Evolutionary conservation across 2,797 vertebrate genomes (phyloP), one percentile per base, ranked within the genome.

Genomic region (Anguilla obscura): DNA sequence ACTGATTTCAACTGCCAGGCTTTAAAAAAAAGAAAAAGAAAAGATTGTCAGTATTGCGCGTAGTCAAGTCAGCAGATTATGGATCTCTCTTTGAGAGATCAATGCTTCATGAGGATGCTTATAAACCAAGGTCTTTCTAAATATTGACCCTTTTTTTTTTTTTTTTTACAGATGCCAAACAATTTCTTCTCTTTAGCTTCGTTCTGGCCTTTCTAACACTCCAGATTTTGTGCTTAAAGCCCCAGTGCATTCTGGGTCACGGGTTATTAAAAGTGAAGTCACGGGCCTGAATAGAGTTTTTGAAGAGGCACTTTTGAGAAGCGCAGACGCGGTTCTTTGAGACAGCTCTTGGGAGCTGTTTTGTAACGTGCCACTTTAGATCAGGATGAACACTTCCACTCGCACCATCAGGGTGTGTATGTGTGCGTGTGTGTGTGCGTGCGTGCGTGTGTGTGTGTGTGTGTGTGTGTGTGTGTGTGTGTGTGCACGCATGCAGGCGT

Each of bases 351-450:
- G 76, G 76, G 18, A 80, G 48, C 24, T 48, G 36, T 48, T 80
- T 21, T 80, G 76, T 48, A 45, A 48, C 24, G 76, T 80, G 76
- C 76, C 76, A 80, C 76, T 45, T 82, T 82, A 50, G 79, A 82
- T 82, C 79, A 82, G 18, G 45, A 18, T 9, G 40, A 50, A 48
- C 45, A 21, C 40, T 24, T 50, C 21, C n/a, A 45, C 74, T 50
- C 50, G 50, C 45, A 50, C 40, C 45, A 82, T 33, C 27, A 14
- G 27, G 18, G 79, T 50, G 79, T 82, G 79, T 50, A 45, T 9
- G 79, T 50, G 33, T 24, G 76, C 40, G 76, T 74, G 30, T 40
- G 8, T 74, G 33, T 74, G 52, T 10, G 8, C 1, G 52, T 10
- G 52, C 0, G 9, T 1, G 0, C 0, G 50, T 52, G 50, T 52